phyloP scores from a whole-genome alignment of 2,797 vertebrate genomes.

The Tokudaia tokunoshimensis region DNA sequence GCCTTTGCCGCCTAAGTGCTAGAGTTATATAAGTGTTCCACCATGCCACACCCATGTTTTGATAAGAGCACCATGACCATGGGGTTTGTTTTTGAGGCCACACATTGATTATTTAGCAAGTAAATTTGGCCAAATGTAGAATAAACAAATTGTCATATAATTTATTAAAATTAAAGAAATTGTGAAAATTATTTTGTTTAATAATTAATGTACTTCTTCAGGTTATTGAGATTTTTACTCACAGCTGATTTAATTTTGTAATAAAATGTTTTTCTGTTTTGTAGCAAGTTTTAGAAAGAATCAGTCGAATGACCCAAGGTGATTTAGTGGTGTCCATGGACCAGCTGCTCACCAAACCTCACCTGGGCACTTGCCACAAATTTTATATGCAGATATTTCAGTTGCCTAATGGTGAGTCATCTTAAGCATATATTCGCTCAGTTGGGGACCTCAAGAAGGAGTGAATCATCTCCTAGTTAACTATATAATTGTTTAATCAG shows the following conservation, averaged over 20 bases:
- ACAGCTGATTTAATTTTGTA: slow-evolving; percentile 52
- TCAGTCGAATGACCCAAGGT: slow-evolving; percentile 98
- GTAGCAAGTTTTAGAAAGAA: slow-evolving; percentile 97
- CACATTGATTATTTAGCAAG: slow-evolving; percentile 6
- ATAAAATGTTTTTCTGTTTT: slow-evolving; percentile 73
- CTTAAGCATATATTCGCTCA: not conserved
- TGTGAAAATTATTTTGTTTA: not conserved
- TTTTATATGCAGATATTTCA: slow-evolving; percentile 98
- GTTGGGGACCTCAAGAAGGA: not conserved
- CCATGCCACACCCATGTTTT: not conserved
- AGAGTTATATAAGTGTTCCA: not conserved
- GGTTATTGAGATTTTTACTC: slow-evolving; percentile 43
- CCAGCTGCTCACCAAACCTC: slow-evolving; percentile 98
- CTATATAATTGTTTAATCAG: not conserved
- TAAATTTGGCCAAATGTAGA: not conserved
- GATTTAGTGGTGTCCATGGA: slow-evolving; percentile 99
- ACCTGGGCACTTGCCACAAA: slow-evolving; percentile 97
- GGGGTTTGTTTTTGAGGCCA: slow-evolving; percentile 12
- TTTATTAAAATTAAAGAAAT: slow-evolving; percentile 64
- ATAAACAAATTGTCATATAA: not conserved
- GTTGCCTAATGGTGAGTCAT: slow-evolving; percentile 93
- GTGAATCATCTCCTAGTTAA: slow-evolving; percentile 1
- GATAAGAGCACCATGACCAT: not conserved
- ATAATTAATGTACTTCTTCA: slow-evolving; percentile 21
- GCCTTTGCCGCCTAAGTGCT: not conserved